Evolutionary conservation across 2,113 vertebrate genomes (phyloP).

Genomic region (Nothocercus julius): DNA sequence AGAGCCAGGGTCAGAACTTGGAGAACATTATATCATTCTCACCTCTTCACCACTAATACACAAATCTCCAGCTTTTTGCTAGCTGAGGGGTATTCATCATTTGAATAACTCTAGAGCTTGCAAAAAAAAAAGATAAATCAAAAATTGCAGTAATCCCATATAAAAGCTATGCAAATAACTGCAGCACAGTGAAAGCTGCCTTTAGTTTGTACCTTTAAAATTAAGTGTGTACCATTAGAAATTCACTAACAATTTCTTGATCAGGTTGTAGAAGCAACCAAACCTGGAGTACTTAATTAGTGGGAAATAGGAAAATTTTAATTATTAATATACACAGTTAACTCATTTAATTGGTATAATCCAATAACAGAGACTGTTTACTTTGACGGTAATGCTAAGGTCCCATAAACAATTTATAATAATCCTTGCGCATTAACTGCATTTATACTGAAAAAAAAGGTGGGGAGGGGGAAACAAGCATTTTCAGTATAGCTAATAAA

Average conservation of each 20-base stretch:
- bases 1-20: background rate
- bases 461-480: background rate
- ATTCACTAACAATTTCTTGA: background rate
- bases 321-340: background rate
- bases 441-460: background rate
- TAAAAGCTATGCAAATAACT: background rate
- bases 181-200: fast-evolving
- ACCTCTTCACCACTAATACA: background rate
- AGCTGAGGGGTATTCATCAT: background rate
- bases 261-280: background rate
- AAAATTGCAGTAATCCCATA: background rate
- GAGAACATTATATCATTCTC: background rate
- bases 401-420: background rate
- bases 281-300: background rate
- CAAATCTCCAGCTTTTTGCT: background rate
- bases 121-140: background rate
- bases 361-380: background rate
- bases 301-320: background rate
- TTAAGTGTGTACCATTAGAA: background rate
- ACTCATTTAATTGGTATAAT: background rate
- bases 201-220: background rate
- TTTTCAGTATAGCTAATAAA: background rate
- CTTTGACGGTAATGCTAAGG: background rate
- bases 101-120: background rate
- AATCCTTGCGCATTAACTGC: background rate